Evolutionary conservation across 2,797 vertebrate genomes (phyloP).

Genomic region (Lacerta viridis): DNA sequence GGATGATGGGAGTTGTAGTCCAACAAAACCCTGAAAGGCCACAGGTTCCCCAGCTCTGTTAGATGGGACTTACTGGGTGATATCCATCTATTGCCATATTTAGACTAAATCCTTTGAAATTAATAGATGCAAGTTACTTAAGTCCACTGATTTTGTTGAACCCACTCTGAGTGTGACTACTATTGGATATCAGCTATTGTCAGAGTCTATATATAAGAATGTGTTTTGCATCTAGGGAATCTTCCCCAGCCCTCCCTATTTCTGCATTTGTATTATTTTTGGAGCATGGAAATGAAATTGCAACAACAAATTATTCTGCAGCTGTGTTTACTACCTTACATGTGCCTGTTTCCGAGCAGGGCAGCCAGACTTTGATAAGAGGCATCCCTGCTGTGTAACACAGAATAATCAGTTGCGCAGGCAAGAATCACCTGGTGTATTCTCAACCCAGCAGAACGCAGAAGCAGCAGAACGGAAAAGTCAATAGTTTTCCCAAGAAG

Average conservation of each 20-base stretch:
- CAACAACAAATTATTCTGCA: conserved; percentile 62
- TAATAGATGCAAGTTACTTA: too few species aligned
- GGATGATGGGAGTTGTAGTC: too few species aligned
- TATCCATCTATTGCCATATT: too few species aligned
- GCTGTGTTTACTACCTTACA: conserved; percentile 82
- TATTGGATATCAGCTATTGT: too few species aligned
- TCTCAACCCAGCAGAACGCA: conserved; percentile 71
- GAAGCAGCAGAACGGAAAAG: conserved; percentile 76
- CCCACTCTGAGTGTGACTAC: too few species aligned
- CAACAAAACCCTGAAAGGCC: not conserved
- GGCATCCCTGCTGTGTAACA: conserved; percentile 79
- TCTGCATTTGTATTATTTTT: conserved; percentile 75
- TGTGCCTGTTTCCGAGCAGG: conserved; percentile 72
- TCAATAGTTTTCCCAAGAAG: conserved; percentile 68
- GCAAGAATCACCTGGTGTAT: conserved; percentile 74
- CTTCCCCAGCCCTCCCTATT: conserved; percentile 16
- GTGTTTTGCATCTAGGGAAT: too few species aligned
- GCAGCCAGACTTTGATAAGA: conserved; percentile 81
- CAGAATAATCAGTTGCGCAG: conserved; percentile 71
- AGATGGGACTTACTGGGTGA: too few species aligned
- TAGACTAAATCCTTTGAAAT: too few species aligned
- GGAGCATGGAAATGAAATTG: conserved; percentile 74
- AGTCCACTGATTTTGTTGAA: too few species aligned
- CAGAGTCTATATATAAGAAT: too few species aligned
- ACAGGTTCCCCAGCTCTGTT: not conserved